phyloP scores from a whole-genome alignment of 1,140 invertebrate genomes.

The Platorchestia sp. region DNA sequence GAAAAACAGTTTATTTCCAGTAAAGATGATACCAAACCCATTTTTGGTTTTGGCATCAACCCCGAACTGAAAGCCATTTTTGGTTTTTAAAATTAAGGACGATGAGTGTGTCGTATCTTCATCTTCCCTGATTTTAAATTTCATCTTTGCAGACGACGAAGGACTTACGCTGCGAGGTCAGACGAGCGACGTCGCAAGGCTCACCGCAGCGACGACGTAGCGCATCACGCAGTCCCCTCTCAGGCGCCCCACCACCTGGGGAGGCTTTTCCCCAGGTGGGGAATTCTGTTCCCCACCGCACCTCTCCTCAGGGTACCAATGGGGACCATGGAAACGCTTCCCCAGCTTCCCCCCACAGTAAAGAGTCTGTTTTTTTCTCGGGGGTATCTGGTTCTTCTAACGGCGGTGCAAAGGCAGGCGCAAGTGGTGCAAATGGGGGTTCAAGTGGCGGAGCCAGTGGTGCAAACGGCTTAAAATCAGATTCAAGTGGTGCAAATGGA shows the following conservation, averaged over 20 bases:
- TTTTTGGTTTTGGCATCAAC: no score
- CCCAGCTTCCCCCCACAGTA: background rate
- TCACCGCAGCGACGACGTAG: slow-evolving; percentile 29
- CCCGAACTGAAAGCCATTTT: no score
- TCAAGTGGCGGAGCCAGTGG: background rate
- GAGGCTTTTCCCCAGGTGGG: background rate
- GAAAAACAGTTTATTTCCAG: no score
- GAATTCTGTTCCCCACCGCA: background rate
- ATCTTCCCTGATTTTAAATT: background rate
- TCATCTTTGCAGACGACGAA: background rate
- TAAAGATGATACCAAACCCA: no score
- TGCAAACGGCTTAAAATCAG: no score
- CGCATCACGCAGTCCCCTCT: background rate
- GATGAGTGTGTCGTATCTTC: no score
- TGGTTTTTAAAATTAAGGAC: no score
- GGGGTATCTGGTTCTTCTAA: background rate
- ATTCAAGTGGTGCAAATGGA: background rate
- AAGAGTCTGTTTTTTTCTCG: background rate
- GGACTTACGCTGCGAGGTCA: background rate
- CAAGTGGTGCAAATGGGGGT: background rate
- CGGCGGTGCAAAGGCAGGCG: background rate
- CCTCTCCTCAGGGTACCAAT: background rate
- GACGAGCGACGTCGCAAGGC: no score
- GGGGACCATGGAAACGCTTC: background rate
- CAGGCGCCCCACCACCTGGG: background rate